A percentile compares a stretch with the other conserved stretches of the same genome.
Conservation (phyloP, 1,140 invertebrate species). For the Pseudachorutes palmiensis region DNA sequence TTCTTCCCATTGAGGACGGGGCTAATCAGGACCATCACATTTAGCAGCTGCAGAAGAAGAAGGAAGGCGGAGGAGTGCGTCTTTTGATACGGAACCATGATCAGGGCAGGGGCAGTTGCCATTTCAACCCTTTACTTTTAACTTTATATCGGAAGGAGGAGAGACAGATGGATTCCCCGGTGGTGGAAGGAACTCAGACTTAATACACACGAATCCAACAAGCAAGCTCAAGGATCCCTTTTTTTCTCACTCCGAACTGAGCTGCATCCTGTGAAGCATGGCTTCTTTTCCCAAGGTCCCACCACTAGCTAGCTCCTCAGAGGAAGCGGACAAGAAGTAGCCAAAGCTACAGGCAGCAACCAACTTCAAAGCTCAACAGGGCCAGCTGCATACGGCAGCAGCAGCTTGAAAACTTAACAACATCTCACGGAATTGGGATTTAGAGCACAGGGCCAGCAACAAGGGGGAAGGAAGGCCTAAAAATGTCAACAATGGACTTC, state of each 20-base stretch:
- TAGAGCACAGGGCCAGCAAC: no score
- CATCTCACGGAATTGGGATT: no score
- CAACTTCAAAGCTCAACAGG: background rate
- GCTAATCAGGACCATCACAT: background rate
- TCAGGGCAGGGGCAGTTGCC: background rate
- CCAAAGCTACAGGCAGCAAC: background rate
- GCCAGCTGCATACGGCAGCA: background rate
- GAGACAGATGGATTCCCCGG: background rate
- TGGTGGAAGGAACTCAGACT: no score
- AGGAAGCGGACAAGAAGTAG: background rate
- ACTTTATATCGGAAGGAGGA: background rate
- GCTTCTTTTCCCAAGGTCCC: conserved; percentile 12
- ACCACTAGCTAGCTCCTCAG: background rate
- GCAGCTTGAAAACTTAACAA: no score
- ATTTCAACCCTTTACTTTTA: background rate
- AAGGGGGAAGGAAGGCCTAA: no score
- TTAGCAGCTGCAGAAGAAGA: background rate
- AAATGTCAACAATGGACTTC: no score
- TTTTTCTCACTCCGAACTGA: conserved; percentile 1
- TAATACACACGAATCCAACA: no score
- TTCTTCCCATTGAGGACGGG: background rate
- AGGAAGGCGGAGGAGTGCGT: background rate
- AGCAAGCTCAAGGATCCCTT: background rate
- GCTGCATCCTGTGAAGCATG: conserved; percentile 12
- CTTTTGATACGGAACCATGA: background rate